Base-by-base conservation (phyloP, 2,888 invertebrate species). In the Thera obeliscata region DNA sequence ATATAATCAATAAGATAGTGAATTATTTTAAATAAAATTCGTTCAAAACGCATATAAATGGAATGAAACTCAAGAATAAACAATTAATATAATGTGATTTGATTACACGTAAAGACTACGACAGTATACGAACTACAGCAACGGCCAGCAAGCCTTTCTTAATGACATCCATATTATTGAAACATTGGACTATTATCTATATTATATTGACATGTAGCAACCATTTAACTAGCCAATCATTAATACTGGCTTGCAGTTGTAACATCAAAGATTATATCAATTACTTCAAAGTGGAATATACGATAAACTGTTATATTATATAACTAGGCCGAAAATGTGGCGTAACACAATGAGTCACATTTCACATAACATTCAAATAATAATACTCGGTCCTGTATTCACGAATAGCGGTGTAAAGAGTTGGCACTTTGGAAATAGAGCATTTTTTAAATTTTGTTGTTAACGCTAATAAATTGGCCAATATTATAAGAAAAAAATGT, bases 51-150 rank as follows among this genome's bases (percentile, higher is more conserved):
- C 77, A 75, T 69, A 82, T 22, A 22, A 22, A 66, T 89, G 89
- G 89, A 89, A 89, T 89, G 89, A 76, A 85, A 81, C 74, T 75
- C 70, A 76, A 71, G 63, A 56, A 75, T 69, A 74, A 71, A 66
- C 66, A 74, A 66, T 68, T 66, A 70, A 73, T 63, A 67, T 68
- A 55, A 70, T 69, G 68, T 67, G 66, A 71, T 70, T 78, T 74
- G 74, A 74, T 58, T 64, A 64, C 38, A 64, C 73, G 73, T 77
- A 73, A 70, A 75, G 72, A 73, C 75, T 70, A 66, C 73, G 66
- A 66, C 56, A 54, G 65, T 54, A 58, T 60, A 57, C 61, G 38
- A 58, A 55, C 69, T 68, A 68, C 56, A 54, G 62, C 54, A 57
- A 60, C 54, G 52, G 61, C 46, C 48, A 59, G n/a, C 61, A 70